Conservation (phyloP, 2,888 invertebrate species). For the Mamestra brassicae region DNA sequence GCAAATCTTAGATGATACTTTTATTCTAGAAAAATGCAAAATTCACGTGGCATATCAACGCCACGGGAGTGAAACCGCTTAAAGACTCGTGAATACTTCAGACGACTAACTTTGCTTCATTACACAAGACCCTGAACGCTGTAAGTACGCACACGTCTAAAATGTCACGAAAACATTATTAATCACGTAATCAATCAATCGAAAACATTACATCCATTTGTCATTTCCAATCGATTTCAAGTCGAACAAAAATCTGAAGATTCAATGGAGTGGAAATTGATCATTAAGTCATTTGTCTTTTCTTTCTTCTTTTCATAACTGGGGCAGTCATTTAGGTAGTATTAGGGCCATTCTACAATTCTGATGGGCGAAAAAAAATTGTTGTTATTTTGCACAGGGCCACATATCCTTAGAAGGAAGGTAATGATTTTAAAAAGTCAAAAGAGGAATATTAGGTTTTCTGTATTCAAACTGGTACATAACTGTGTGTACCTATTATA, state of each 20-base stretch:
- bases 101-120: too few species aligned
- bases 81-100: too few species aligned
- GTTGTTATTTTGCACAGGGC: too few species aligned
- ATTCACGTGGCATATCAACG: too few species aligned
- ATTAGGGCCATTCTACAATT: not conserved
- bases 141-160: not conserved
- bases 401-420: too few species aligned
- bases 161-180: constrained; percentile 17
- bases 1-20: too few species aligned
- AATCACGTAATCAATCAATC: constrained; percentile 42
- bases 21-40: too few species aligned
- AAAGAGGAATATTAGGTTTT: not conserved
- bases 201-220: constrained; percentile 55
- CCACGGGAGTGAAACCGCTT: too few species aligned
- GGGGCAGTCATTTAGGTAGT: not conserved
- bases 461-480: not conserved
- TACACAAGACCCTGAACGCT: too few species aligned
- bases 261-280: constrained; percentile 46
- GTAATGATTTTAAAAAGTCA: too few species aligned
- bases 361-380: too few species aligned
- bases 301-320: not conserved
- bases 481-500: too few species aligned
- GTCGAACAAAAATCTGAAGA: constrained; percentile 30
- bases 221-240: constrained; percentile 53
- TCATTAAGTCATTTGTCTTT: constrained; percentile 37